Percentiles rank a stretch among this genome's conserved stretches.
Evolutionary conservation across 2,797 vertebrate species (phyloP).

Genomic region (Ctenochaetus hawaiiensis): DNA sequence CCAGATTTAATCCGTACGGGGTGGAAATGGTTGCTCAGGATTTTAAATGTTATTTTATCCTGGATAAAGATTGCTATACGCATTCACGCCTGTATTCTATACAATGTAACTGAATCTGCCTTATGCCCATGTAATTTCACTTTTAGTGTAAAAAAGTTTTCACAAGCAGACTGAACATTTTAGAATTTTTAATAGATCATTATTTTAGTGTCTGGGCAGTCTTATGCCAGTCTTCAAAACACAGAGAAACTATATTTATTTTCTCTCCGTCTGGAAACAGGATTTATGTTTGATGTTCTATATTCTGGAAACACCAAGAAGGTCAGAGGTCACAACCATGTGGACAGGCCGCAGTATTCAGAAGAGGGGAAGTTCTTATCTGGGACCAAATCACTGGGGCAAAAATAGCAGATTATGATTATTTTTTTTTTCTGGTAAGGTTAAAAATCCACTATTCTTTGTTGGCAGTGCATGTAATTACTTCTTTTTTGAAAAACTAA

Average conservation of each 20-base stretch:
- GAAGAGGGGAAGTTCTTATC: constrained; percentile 13
- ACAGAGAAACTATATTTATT: constrained; percentile 31
- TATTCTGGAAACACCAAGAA: constrained; percentile 28
- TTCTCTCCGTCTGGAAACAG: constrained; percentile 18
- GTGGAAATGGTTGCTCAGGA: constrained; percentile 60
- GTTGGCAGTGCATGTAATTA: not conserved
- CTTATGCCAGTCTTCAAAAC: constrained; percentile 20
- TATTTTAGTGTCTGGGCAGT: constrained; percentile 30
- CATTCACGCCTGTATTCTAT: constrained; percentile 42
- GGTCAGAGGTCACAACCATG: constrained; percentile 43
- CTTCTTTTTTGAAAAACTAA: not conserved
- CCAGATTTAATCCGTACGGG: constrained; percentile 54
- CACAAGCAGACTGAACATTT: constrained; percentile 56
- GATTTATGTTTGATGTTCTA: constrained; percentile 24
- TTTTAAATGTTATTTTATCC: constrained; percentile 61
- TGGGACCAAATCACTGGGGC: constrained; percentile 14
- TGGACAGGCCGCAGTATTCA: constrained; percentile 14
- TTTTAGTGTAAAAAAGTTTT: constrained; percentile 50
- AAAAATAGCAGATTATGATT: constrained; percentile 4
- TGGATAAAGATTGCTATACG: constrained; percentile 52
- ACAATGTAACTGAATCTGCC: constrained; percentile 37
- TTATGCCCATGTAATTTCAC: constrained; percentile 32
- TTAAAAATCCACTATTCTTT: not conserved
- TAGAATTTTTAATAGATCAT: constrained; percentile 29
- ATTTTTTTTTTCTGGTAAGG: not conserved